Percentiles rank a stretch among this genome's conserved stretches.
phyloP scores from a whole-genome alignment of 2,888 invertebrate species.

The Lypha dubia region DNA sequence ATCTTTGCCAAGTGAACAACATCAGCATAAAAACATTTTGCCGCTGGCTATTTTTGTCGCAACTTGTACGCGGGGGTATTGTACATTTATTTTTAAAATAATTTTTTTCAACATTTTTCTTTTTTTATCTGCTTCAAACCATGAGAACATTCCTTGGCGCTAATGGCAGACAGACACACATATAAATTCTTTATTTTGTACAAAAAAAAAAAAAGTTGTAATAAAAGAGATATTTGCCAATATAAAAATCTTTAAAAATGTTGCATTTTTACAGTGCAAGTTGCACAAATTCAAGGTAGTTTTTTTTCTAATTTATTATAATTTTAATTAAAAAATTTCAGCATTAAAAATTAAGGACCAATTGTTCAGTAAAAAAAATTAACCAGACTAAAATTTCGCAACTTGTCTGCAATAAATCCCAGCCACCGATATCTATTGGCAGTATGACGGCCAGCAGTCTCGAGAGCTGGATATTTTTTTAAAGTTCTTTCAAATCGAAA shows the following conservation, averaged over 20 bases:
- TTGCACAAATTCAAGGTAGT: no score
- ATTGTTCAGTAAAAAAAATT: no score
- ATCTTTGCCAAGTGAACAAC: constrained; percentile 64
- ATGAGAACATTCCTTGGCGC: constrained; percentile 83
- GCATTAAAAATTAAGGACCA: no score
- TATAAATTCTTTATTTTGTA: constrained; percentile 46
- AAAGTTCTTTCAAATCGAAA: no score
- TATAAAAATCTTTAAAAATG: no score
- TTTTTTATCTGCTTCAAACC: constrained; percentile 75
- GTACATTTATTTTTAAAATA: constrained; percentile 70
- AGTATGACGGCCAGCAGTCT: background rate
- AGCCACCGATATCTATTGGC: background rate
- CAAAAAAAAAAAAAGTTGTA: background rate
- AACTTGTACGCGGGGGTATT: constrained; percentile 72
- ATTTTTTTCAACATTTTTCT: constrained; percentile 75
- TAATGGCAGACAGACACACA: constrained; percentile 81
- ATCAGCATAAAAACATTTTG: constrained; percentile 72
- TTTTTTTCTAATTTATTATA: no score
- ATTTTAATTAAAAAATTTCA: no score
- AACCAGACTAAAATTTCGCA: background rate
- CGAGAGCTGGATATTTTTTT: no score
- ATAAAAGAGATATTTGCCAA: background rate
- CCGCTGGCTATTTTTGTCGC: constrained; percentile 76
- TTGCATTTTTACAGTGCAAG: no score
- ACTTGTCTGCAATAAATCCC: background rate